phyloP scores from a whole-genome alignment of 2,888 invertebrate species.

The Euspilapteryx auroguttella region DNA sequence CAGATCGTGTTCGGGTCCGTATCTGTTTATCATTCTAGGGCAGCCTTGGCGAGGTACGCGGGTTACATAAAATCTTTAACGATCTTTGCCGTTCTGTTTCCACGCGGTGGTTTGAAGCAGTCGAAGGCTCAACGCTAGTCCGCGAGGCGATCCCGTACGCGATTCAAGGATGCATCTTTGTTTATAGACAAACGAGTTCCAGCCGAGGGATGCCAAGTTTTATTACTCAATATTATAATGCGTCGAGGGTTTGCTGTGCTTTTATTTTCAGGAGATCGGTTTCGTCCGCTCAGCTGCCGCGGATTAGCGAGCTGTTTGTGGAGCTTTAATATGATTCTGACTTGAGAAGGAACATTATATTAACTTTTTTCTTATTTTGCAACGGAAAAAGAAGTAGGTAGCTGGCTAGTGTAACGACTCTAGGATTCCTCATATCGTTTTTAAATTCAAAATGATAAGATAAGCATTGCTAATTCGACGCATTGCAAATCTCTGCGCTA shows the following conservation, averaged over 20 bases:
- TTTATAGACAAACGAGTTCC: constrained; percentile 10
- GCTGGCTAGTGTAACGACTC: no score
- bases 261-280: background rate
- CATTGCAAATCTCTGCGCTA: no score
- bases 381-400: no score
- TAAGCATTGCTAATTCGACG: no score
- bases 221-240: background rate
- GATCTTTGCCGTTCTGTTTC: constrained; percentile 3
- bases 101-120: background rate
- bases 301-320: no score
- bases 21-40: constrained; percentile 3
- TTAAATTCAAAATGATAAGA: no score
- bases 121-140: background rate
- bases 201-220: constrained; percentile 4
- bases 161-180: constrained; percentile 14
- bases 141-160: constrained; percentile 10
- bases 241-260: background rate
- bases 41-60: constrained; percentile 8
- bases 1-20: background rate
- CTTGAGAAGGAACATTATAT: no score
- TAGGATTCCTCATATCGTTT: no score
- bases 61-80: constrained; percentile 8
- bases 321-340: no score
- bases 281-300: no score
- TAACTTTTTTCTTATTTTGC: no score